Percentiles rank a stretch among this genome's conserved stretches.
phyloP scores from a whole-genome alignment of 1,140 invertebrate genomes.

The Apis florea region DNA sequence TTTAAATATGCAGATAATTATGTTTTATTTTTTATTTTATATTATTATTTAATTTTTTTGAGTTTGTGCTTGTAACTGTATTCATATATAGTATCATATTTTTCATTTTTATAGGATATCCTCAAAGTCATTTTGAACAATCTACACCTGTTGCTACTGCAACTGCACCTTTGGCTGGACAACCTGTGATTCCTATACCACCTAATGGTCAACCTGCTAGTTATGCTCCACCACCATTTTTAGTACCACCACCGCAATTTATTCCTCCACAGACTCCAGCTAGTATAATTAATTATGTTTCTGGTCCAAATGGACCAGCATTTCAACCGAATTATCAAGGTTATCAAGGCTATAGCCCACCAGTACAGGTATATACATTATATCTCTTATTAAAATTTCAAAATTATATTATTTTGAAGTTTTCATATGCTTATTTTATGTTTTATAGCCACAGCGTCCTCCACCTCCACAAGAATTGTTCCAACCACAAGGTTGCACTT shows the following conservation, averaged over 20 bases:
- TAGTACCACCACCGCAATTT: constrained; percentile 78
- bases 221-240: constrained; percentile 76
- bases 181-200: constrained; percentile 74
- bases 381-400: not conserved
- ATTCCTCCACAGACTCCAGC: constrained; percentile 77
- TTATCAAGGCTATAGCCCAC: constrained; percentile 76
- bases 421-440: not conserved
- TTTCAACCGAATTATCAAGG: constrained; percentile 77
- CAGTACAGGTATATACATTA: constrained; percentile 72
- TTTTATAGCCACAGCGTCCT: constrained; percentile 68
- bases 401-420: not conserved
- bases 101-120: constrained; percentile 65
- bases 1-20: not conserved
- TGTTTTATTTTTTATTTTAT: not conserved
- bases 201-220: constrained; percentile 75
- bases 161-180: constrained; percentile 70
- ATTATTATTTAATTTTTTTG: not conserved
- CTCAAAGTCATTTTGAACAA: constrained; percentile 75
- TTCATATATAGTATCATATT: not conserved
- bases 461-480: constrained; percentile 82
- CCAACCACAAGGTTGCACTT: constrained; percentile 82
- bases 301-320: constrained; percentile 75
- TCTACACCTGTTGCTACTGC: constrained; percentile 69
- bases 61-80: not conserved
- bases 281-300: constrained; percentile 78